phyloP scores from a whole-genome alignment of 1,140 invertebrate genomes.

The Arion vulgaris region DNA sequence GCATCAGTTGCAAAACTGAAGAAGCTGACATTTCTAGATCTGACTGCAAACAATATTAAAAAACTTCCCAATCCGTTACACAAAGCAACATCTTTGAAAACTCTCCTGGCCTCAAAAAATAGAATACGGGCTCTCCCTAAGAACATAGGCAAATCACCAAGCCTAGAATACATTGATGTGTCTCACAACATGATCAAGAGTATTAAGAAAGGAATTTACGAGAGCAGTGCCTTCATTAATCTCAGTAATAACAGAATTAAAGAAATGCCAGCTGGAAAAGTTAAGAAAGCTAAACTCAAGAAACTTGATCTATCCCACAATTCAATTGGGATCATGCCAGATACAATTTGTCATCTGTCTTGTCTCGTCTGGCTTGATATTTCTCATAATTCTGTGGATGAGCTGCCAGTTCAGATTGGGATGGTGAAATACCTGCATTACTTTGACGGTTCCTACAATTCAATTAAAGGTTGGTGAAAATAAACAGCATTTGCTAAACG shows the following conservation, averaged over 20 bases:
- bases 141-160: conserved; percentile 63
- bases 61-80: conserved; percentile 67
- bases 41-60: conserved; percentile 68
- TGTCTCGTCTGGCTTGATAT: conserved; percentile 64
- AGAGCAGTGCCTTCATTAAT: conserved; percentile 60
- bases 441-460: conserved; percentile 62
- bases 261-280: conserved; percentile 58
- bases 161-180: conserved; percentile 58
- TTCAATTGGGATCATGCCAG: conserved; percentile 60
- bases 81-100: conserved; percentile 59
- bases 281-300: conserved; percentile 68
- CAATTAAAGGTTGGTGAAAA: conserved; percentile 50
- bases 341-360: conserved; percentile 63
- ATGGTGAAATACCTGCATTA: conserved; percentile 60
- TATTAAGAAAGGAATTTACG: conserved; percentile 68
- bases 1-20: conserved; percentile 65
- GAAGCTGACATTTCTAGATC: conserved; percentile 58
- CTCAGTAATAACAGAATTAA: conserved; percentile 62
- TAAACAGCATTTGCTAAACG: too few relatives aligned
- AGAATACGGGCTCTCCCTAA: conserved; percentile 64
- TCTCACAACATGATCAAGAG: conserved; percentile 65
- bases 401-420: conserved; percentile 60
- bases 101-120: conserved; percentile 63
- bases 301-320: conserved; percentile 66
- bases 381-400: conserved; percentile 64